These are phyloP conservation scores for Heliopora coerulea DNA, from an alignment of 92 coral and sea anemone genomes.

Conservation along the genomic window DNA sequence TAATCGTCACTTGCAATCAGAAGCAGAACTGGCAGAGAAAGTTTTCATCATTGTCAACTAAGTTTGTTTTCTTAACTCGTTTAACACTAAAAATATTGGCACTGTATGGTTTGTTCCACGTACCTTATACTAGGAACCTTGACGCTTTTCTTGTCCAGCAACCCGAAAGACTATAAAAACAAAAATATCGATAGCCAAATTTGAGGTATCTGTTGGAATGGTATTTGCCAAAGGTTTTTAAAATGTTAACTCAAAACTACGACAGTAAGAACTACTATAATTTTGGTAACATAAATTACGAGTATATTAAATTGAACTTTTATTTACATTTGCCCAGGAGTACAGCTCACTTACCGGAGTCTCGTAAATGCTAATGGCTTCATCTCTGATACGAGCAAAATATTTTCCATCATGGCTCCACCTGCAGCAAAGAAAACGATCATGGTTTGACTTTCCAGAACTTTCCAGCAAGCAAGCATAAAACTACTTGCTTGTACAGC, in stretches of 20 bases:
- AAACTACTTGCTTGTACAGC: no score
- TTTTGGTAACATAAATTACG: no score
- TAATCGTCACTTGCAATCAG: slow-evolving; percentile 73
- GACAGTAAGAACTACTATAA: no score
- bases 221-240: no score
- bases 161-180: slow-evolving; percentile 83
- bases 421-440: slow-evolving; percentile 40
- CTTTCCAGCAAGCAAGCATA: no score
- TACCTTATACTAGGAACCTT: slow-evolving; percentile 91
- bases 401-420: slow-evolving; percentile 90
- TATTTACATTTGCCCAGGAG: no score
- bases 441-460: no score
- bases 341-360: slow-evolving; percentile 95
- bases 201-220: no score
- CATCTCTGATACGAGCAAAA: slow-evolving; percentile 90
- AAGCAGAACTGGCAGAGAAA: slow-evolving; percentile 97
- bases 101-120: neutral
- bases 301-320: no score
- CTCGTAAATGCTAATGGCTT: slow-evolving; percentile 90
- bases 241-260: no score
- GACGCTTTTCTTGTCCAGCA: slow-evolving; percentile 87
- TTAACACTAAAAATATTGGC: neutral
- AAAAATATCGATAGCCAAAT: no score
- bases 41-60: slow-evolving; percentile 34
- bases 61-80: neutral